Evolutionary conservation across 2,888 invertebrate species (phyloP), one percentile per base, ranked within the genome.

Genomic region (Mamestra brassicae): DNA sequence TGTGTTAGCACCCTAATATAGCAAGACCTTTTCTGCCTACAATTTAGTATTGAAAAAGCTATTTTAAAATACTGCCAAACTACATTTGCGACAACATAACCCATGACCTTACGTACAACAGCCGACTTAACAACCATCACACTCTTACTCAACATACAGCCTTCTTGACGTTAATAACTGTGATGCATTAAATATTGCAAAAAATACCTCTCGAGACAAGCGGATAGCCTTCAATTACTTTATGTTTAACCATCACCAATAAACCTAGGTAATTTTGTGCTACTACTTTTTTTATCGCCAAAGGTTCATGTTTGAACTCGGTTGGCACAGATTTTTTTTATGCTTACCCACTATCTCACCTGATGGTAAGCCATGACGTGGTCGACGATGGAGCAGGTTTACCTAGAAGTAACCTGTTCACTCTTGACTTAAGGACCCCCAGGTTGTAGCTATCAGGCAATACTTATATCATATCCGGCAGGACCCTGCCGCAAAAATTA

Each of bases 141-240:
- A 34, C 52, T 10, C 13, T 71, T 68, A 71, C 57, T 50, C 54
- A 54, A 74, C 34, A 42, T 10, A 13, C n/a, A 50, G 1, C 50
- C 42, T 62, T 54, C 6, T 52, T 47, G 1, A 47, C n/a, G 47
- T 74, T 58, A 58, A 67, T 63, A 68, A 42, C 62, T 66, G 17
- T 80, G 75, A 75, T 74, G 80, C n/a, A 75, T 78, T 65, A 74
- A 50, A 15, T 7, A 80, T 80, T 78, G 80, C 80, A 78, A 62
- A 67, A 67, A 78, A 78, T 55, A n/a, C 34, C 34, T 73, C 17
- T 57, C 54, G 26, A 57, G 61, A 79, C 70, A 81, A 71, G 77
- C 47, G 6, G 63, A 10, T 65, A 6, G 42, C 78, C 78, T 81
- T 81, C 81, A 36, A 0, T 61, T 13, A 54, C 34, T 45, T 65